Base-by-base conservation (phyloP, 2,888 invertebrate species). In the Chrysolina americana region DNA sequence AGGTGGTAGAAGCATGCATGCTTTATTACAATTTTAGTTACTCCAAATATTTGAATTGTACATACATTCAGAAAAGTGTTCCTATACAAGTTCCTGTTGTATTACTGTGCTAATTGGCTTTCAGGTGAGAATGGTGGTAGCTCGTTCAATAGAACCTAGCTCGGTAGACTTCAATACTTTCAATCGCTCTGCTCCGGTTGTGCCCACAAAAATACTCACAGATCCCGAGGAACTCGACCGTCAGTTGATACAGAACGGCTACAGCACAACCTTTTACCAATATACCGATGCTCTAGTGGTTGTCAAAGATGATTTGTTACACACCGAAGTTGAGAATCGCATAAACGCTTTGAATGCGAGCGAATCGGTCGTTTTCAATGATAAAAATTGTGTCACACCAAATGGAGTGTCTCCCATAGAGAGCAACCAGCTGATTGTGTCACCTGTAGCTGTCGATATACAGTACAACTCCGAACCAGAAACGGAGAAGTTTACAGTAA, bases 181-280 rank as follows among this genome's bases (percentile, higher is more conserved):
- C 77, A 91, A 91, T 75, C 91, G 91, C 86, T 93, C 94, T 81
- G 97, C 97, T 62, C 95, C 97, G 66, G 93, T 96, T 86, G 97
- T 98, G 78, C 97, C 97, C 75, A 98, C 98, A 71, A 95, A 95
- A 91, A 91, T 97, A 83, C 92, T 98, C 81, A 94, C 94, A 76
- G 97, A 98, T 89, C 96, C 96, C 56, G 95, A 97, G 87, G 94
- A 96, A 86, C 91, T 97, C 82, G 96, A 96, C 87, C 91, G 95
- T 73, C 95, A 96, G 86, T 91, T 97, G 75, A 91, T 94, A 83
- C 94, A 95, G 85, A 93, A 93, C 84, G 94, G 94, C 65, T 93
- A 92, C 82, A 90, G 92, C 64, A 75, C 82, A 9, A 70, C 74
- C 13, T 83, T 82, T 69, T 82, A 81, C 69, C 81, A 80, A 65